Evolutionary conservation across 2,888 invertebrate species (phyloP).

Genomic region (Platypus cylindrus): DNA sequence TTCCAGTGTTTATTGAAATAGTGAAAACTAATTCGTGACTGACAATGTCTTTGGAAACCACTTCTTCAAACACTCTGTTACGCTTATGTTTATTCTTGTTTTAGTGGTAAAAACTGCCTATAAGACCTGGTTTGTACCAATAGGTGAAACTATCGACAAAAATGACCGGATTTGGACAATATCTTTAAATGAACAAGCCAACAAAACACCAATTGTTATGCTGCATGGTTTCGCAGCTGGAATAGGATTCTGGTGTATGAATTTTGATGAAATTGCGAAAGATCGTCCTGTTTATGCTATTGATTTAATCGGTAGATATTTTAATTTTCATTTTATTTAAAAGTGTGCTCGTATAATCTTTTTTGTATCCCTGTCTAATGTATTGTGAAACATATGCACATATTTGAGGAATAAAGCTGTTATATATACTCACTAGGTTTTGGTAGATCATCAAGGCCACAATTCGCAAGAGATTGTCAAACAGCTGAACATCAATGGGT

Average conservation of each 20-base stretch:
- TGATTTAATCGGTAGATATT: conserved; percentile 47
- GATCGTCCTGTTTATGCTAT: conserved; percentile 79
- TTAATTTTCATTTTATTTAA: too few species aligned
- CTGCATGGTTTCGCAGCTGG: conserved; percentile 91
- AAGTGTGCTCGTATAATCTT: too few species aligned
- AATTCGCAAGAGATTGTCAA: conserved; percentile 61
- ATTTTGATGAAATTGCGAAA: conserved; percentile 66
- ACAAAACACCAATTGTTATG: conserved; percentile 69
- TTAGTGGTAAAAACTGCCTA: conserved; percentile 27
- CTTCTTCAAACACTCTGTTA: too few species aligned
- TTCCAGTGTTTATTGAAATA: too few species aligned
- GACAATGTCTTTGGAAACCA: too few species aligned
- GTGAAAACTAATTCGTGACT: too few species aligned
- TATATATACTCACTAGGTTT: conserved; percentile 52
- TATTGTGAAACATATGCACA: too few species aligned
- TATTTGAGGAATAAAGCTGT: too few species aligned
- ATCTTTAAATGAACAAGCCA: conserved; percentile 42
- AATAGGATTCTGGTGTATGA: conserved; percentile 83
- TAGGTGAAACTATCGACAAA: conserved; percentile 40
- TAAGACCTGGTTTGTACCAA: conserved; percentile 37
- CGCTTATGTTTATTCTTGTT: conserved; percentile 14
- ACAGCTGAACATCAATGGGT: conserved; percentile 81
- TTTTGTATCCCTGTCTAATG: too few species aligned
- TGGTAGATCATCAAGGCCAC: conserved; percentile 82
- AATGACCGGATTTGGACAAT: conserved; percentile 53